Percentiles rank a stretch among this genome's conserved stretches.
Conservation (phyloP, 2,113 vertebrate species). For the Thomomys bottae region DNA sequence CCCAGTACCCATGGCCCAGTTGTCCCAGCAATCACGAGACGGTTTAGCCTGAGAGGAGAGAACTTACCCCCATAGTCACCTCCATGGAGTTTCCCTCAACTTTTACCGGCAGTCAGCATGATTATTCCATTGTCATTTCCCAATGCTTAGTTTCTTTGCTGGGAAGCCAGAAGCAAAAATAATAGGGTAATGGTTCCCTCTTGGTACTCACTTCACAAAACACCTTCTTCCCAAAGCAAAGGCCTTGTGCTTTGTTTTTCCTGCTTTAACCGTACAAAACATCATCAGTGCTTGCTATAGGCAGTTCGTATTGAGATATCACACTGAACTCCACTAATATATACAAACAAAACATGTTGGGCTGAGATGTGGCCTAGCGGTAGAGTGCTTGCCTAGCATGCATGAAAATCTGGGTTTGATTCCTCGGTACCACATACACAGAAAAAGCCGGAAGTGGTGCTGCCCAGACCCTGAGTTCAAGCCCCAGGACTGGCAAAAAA, state of each 20-base stretch:
- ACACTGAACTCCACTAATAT: too few species aligned
- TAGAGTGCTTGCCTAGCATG: too few species aligned
- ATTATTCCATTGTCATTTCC: not conserved
- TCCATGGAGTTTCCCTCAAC: not conserved
- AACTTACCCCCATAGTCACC: not conserved
- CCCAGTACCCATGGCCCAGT: not conserved
- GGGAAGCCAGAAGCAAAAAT: slow-evolving; percentile 11
- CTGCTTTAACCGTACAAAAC: not conserved
- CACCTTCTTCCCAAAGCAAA: not conserved
- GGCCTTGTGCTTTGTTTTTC: not conserved
- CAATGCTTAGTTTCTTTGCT: not conserved
- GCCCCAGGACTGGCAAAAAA: too few species aligned
- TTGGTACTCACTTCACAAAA: not conserved
- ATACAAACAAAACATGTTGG: too few species aligned
- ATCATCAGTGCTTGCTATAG: not conserved
- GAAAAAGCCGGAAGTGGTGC: too few species aligned
- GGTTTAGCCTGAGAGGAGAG: not conserved
- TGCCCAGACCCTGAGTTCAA: too few species aligned
- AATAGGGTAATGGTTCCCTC: not conserved
- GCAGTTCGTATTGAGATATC: too few species aligned
- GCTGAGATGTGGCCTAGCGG: too few species aligned
- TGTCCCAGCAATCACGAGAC: not conserved
- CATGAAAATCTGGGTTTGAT: too few species aligned
- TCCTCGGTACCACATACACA: too few species aligned
- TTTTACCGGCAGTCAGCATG: not conserved